Evolutionary conservation across 2,113 vertebrate genomes (phyloP).

Genomic region (Pelodiscus sinensis): DNA sequence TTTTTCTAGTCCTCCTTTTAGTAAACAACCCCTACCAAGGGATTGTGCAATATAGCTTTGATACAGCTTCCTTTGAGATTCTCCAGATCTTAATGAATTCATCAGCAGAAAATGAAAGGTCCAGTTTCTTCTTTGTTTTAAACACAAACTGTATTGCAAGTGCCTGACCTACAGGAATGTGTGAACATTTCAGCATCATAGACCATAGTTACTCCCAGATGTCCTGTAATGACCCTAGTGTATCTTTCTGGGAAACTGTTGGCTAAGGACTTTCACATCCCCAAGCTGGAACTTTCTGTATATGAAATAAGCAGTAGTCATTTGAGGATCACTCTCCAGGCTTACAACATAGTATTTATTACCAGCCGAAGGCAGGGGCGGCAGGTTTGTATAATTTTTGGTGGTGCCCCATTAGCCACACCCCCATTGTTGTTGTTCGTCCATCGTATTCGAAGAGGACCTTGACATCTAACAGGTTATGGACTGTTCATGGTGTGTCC

Average conservation of each 20-base stretch:
- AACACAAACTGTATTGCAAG: not conserved
- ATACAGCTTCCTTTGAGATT: not conserved
- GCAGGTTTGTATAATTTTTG: no score
- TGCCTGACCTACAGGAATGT: not conserved
- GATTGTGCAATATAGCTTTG: accelerated
- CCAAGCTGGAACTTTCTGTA: not conserved
- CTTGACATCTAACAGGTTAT: no score
- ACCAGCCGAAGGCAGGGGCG: no score
- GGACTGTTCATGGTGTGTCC: no score
- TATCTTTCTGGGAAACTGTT: not conserved
- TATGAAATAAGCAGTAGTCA: not conserved
- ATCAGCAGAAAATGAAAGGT: not conserved
- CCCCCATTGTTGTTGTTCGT: no score
- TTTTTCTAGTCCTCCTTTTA: not conserved
- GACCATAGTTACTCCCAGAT: not conserved
- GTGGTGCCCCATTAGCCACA: no score
- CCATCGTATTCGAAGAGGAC: no score
- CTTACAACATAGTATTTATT: not conserved
- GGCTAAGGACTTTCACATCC: not conserved
- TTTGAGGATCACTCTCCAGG: not conserved
- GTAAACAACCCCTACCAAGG: not conserved
- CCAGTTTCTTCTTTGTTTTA: not conserved
- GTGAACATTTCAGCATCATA: not conserved
- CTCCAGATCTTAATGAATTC: not conserved
- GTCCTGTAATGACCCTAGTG: not conserved